phyloP scores from a whole-genome alignment of 1,140 invertebrate genomes.

The Chelonus insularis region DNA sequence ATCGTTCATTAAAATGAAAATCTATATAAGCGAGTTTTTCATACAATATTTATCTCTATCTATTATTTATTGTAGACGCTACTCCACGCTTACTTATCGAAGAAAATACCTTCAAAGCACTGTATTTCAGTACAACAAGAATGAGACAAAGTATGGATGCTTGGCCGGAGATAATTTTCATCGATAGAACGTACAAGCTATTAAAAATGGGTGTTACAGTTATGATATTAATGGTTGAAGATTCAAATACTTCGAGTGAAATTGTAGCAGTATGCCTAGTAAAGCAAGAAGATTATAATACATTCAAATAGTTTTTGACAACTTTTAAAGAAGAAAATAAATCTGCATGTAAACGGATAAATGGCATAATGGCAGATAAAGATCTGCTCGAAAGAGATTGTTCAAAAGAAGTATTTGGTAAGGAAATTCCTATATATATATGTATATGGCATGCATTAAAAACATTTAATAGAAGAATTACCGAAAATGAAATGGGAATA shows the following conservation, averaged over 20 bases:
- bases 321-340: too few relatives aligned
- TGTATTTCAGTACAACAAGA: neutral
- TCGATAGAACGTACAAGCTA: conserved; percentile 27
- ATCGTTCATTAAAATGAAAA: too few relatives aligned
- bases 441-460: conserved; percentile 8
- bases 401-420: conserved; percentile 7
- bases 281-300: too few relatives aligned
- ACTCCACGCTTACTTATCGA: too few relatives aligned
- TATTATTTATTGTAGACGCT: too few relatives aligned
- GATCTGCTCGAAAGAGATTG: conserved; percentile 10
- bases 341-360: too few relatives aligned
- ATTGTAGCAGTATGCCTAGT: conserved; percentile 22
- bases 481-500: conserved; percentile 1
- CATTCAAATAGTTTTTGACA: too few relatives aligned
- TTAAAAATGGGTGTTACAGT: conserved; percentile 5
- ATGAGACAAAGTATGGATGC: neutral
- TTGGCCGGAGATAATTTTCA: conserved; percentile 1
- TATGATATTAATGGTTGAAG: conserved; percentile 12
- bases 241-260: conserved; percentile 15
- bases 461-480: conserved; percentile 5
- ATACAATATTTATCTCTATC: too few relatives aligned
- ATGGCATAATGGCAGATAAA: conserved; percentile 15
- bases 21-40: too few relatives aligned
- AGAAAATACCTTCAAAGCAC: neutral
- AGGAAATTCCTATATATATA: conserved; percentile 5